Evolutionary conservation across 2,888 invertebrate species (phyloP).

Genomic region (Cephalotes varians): DNA sequence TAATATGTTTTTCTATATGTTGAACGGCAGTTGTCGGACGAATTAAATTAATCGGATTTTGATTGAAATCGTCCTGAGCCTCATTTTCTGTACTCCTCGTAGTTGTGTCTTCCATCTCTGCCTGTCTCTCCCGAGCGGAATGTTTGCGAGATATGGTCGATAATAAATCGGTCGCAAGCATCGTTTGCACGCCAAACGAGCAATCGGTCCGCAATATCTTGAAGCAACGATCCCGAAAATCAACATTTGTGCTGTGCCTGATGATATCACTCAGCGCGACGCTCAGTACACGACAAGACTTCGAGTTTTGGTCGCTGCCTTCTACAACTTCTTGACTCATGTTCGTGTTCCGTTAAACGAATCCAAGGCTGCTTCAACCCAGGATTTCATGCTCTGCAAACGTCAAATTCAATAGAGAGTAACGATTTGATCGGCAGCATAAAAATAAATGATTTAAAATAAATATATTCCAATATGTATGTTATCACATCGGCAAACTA

Average conservation of each 20-base stretch:
- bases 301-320: conserved; percentile 70
- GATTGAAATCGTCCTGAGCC: neutral
- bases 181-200: conserved; percentile 55
- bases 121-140: neutral
- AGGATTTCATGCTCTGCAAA: neutral
- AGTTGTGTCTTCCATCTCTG: neutral
- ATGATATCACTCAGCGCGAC: conserved; percentile 72
- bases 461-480: too few relatives aligned
- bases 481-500: too few relatives aligned
- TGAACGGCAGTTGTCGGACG: neutral
- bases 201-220: conserved; percentile 65
- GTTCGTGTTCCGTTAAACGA: neutral
- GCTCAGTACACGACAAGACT: conserved; percentile 69
- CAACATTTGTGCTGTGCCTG: conserved; percentile 69
- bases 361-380: neutral
- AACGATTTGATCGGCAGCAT: neutral
- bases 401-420: neutral
- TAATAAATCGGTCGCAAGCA: conserved; percentile 65
- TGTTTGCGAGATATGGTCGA: conserved; percentile 61
- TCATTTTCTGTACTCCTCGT: neutral
- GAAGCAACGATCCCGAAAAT: conserved; percentile 75
- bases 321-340: conserved; percentile 61
- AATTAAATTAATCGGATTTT: neutral
- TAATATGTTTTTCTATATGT: too few relatives aligned
- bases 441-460: too few relatives aligned